These are phyloP conservation scores for Archocentrus centrarchus DNA, from an alignment of 2,113 vertebrate genomes.

Conservation along the genomic window DNA sequence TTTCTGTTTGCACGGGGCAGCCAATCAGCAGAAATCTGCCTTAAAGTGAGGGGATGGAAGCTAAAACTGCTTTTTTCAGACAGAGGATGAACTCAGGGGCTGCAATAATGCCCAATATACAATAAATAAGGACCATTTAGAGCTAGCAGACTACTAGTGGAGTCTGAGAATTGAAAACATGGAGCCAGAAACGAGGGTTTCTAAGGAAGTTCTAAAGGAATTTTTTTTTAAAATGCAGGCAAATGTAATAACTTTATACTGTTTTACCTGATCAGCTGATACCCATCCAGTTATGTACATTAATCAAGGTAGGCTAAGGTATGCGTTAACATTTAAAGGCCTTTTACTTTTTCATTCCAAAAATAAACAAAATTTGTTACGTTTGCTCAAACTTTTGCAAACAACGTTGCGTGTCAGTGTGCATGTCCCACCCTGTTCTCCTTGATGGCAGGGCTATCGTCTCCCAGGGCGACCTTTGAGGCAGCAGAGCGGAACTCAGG, in stretches of 20 bases:
- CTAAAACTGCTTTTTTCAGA: neutral
- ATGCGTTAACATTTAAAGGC: neutral
- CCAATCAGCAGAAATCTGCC: neutral
- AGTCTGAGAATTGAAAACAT: neutral
- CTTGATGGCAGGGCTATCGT: constrained; percentile 87
- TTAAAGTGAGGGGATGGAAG: neutral
- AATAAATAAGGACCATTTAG: too few relatives aligned
- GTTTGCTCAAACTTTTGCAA: neutral
- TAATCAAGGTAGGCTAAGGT: neutral
- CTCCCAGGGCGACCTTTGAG: constrained; percentile 90
- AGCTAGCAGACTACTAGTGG: neutral
- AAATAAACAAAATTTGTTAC: neutral
- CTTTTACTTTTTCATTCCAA: neutral
- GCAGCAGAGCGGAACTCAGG: constrained; percentile 89
- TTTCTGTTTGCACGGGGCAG: neutral
- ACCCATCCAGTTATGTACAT: neutral
- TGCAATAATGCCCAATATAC: too few relatives aligned
- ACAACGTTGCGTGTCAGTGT: neutral
- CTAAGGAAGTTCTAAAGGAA: neutral
- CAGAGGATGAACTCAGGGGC: neutral
- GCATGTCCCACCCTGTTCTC: constrained; percentile 85
- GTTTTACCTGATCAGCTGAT: neutral
- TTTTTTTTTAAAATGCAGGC: neutral
- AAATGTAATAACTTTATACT: neutral
- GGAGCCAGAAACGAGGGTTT: neutral